Evolutionary conservation across 2,113 vertebrate species (phyloP).

Genomic region (Prietella phreatophila): DNA sequence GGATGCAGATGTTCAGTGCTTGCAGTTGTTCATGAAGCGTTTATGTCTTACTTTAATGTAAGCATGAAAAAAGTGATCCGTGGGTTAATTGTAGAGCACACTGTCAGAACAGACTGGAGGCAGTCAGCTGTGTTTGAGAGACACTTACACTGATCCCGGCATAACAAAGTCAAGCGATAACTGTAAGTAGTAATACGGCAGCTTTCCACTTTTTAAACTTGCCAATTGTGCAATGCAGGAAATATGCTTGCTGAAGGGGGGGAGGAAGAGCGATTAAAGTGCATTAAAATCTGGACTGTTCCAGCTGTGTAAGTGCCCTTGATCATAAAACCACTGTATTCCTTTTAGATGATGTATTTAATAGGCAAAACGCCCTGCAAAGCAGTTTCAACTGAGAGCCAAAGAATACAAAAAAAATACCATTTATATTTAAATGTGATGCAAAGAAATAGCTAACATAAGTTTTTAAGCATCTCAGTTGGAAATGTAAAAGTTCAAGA

Average conservation of each 20-base stretch:
- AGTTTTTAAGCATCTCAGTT: background rate
- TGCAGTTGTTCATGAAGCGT: background rate
- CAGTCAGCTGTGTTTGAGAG: background rate
- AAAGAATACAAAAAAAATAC: background rate
- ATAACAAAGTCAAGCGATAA: background rate
- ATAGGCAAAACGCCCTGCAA: background rate
- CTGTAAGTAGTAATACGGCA: background rate
- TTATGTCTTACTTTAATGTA: background rate
- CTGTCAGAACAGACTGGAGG: conserved; percentile 2
- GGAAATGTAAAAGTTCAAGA: background rate
- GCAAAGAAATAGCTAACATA: background rate
- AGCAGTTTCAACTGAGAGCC: background rate
- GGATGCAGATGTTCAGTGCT: background rate
- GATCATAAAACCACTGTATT: conserved; percentile 11
- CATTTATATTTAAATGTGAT: too few species aligned
- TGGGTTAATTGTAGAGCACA: conserved; percentile 11
- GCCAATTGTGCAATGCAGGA: background rate
- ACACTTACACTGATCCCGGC: background rate
- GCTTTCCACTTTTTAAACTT: background rate
- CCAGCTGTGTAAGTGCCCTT: conserved; percentile 10
- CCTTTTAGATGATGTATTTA: conserved; percentile 12
- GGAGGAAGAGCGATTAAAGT: background rate
- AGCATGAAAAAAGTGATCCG: background rate
- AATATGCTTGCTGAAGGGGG: background rate
- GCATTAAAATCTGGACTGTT: background rate